Evolutionary conservation across 2,797 vertebrate species (phyloP), one percentile per base, ranked within the genome.

Genomic region (Manis pentadactyla): DNA sequence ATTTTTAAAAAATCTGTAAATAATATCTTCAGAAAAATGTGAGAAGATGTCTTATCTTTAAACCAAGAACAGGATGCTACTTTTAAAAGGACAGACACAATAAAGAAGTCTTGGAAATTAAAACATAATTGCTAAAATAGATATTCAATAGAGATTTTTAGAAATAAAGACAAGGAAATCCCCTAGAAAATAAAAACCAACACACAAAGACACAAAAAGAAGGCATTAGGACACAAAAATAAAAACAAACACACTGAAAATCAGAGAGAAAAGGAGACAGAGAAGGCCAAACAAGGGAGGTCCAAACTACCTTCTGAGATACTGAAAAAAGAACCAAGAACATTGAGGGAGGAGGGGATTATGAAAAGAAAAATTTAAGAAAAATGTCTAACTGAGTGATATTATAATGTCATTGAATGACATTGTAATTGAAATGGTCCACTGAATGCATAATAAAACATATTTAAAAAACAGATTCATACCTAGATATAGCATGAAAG

Each of bases 81-180:
- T 77, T 34, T 46, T 34, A 87, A 78, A 81, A 90, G n/a, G 71
- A 61, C 46, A 46, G 46, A 46, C 46, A 46, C 1, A 64, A 85
- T 21, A 53, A 64, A 53, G 14, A 42, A 21, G 51, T n/a, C 64
- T 55, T 87, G 1, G 83, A 95, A 85, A 75, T 69, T 75, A 69
- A 51, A 93, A 29, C 23, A 42, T 86, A 27, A 81, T 66, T 73
- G 34, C 11, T 59, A 18, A 93, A 74, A n/a, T 17, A 75, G 39
- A 90, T 59, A 96, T 61, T 79, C 61, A 46, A 39, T n/a, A 78
- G 83, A 64, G 11, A 96, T 53, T 61, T 25, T 39, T 74, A 66
- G 51, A 88, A 84, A 68, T 25, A 74, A 82, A 84, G n/a, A 68
- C 75, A 90, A 85, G 49, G 25, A 95, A 78, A 25, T 83, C 64